These are phyloP conservation scores for Euwallacea fornicatus DNA, from an alignment of 1,140 invertebrate genomes.

Conservation along the genomic window DNA sequence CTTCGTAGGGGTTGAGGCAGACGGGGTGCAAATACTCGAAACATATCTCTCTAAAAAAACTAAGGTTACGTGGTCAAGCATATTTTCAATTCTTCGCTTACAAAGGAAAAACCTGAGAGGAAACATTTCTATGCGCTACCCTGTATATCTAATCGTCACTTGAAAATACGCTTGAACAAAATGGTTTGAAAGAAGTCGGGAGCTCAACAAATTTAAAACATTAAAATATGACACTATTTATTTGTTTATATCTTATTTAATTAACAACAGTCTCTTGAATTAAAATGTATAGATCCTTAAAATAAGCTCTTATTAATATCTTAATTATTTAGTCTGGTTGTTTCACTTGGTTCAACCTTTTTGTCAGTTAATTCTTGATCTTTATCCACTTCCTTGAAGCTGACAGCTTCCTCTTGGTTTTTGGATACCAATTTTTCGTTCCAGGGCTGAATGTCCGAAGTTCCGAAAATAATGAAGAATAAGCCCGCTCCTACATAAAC, in stretches of 20 bases:
- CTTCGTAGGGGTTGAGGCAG: too few species aligned
- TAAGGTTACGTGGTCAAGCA: too few species aligned
- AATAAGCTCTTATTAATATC: not conserved
- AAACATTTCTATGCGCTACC: not conserved
- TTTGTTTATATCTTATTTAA: not conserved
- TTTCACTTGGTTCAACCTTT: constrained; percentile 16
- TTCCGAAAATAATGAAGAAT: constrained; percentile 58
- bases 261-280: not conserved
- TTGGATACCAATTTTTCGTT: constrained; percentile 42
- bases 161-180: not conserved
- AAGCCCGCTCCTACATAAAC: constrained; percentile 58
- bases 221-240: not conserved
- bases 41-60: too few species aligned
- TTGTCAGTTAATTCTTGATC: constrained; percentile 15
- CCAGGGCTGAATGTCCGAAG: constrained; percentile 56
- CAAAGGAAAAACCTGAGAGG: too few species aligned
- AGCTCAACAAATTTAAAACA: too few species aligned
- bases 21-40: too few species aligned
- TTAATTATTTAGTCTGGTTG: constrained; percentile 24
- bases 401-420: constrained; percentile 13
- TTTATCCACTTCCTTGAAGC: constrained; percentile 23
- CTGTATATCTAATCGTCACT: not conserved
- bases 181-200: too few species aligned
- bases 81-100: too few species aligned
- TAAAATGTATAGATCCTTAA: not conserved